Conservation (phyloP, 2,113 vertebrate species). For the Leucopsar rothschildi region DNA sequence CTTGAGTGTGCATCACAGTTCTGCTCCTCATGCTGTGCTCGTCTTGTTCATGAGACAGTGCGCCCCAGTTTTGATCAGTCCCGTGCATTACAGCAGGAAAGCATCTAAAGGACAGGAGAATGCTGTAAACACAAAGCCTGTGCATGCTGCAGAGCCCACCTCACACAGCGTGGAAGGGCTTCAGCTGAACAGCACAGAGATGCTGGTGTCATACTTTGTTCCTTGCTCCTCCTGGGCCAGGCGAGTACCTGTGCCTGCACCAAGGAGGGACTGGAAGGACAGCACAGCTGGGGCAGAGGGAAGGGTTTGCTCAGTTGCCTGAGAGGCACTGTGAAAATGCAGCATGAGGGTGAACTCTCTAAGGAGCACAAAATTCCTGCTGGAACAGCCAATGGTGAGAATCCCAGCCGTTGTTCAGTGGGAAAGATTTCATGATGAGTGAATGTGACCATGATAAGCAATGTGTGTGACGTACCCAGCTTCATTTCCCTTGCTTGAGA, state of each 20-base stretch:
- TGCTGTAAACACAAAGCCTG: not conserved
- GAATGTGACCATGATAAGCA: not conserved
- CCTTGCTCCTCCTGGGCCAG: rapidly evolving
- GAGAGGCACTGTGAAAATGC: not conserved
- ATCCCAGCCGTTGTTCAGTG: not conserved
- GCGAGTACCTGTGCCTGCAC: not conserved
- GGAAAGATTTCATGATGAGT: not conserved
- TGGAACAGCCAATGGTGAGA: not conserved
- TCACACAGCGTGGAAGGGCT: not conserved
- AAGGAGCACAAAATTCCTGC: not conserved
- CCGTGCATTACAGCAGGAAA: not conserved
- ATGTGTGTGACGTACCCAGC: not conserved
- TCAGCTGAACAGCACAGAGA: not conserved
- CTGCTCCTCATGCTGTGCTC: not conserved
- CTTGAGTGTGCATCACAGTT: not conserved
- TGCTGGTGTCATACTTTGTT: not conserved
- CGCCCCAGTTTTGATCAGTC: not conserved
- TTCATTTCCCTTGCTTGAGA: conserved; percentile 13
- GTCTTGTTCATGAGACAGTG: not conserved
- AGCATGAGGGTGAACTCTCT: not conserved
- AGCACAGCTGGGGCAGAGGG: not conserved
- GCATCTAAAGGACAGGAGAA: not conserved
- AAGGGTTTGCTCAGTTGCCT: not conserved
- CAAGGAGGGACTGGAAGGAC: not conserved
- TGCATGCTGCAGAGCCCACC: not conserved